Base-by-base conservation (phyloP, 2,113 vertebrate genomes). In the Galeopterus variegatus region DNA sequence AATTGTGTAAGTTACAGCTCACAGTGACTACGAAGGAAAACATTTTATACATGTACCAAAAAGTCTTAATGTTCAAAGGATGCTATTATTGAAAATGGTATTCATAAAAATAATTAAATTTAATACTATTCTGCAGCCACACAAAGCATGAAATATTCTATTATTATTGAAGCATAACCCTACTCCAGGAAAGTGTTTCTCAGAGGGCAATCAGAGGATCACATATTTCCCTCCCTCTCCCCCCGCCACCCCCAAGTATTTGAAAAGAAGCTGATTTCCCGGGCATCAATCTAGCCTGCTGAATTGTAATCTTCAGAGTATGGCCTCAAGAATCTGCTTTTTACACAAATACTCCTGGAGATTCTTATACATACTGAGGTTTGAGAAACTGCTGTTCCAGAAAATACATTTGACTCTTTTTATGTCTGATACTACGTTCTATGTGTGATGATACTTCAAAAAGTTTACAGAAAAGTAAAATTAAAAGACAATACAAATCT, bases 91-190 rank as follows among this genome's bases (percentile, higher is more conserved):
- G 82, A 90, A 96, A 18, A 36, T 33, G 9, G 52, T 82, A 3
- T 82, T 75, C 52, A 81, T 88, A 92, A 92, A 93, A 75, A 87
- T n/a, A 96, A 94, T 19, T 76, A 2, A 62, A 52, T 12, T 0
- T 85, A 94, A 96, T 56, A 88, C 69, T 21, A 89, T 88, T 50
- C 85, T 28, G 52, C 10, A 56, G 28, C 1, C 36, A 72, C 90
- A 67, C 52, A 52, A 95, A 97, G 26, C 8, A 70, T 4, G 21
- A 31, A 13, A 41, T 13, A 28, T 26, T 56, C 90, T 45, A 45
- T 31, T 72, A 15, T 52, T 65, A 80, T 33, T 41, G 94, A 90
- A 80, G 31, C 23, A 54, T 4, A 41, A 56, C 23, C 64, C 79
- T 64, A 33, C 24, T 48, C 56, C 14, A 52, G 60, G 48, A 58